Evolutionary conservation across 2,113 vertebrate species (phyloP).

Genomic region (Meleagris gallopavo): DNA sequence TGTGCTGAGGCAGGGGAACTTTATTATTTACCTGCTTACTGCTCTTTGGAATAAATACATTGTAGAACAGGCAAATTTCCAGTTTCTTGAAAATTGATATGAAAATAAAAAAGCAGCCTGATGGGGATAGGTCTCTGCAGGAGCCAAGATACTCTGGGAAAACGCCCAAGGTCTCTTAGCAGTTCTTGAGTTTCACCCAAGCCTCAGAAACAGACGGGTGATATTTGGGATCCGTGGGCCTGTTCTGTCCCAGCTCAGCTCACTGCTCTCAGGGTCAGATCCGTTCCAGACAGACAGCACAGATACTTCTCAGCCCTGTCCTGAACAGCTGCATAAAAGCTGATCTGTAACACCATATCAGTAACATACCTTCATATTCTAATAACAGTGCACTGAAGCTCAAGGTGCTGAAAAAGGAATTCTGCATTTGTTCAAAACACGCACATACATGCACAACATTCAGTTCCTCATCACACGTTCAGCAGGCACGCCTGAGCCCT

Average conservation of each 20-base stretch:
- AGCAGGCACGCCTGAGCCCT: not conserved
- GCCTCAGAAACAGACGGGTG: not conserved
- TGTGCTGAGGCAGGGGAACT: not conserved
- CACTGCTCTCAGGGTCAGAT: not conserved
- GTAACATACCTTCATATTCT: not conserved
- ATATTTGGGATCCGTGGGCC: not conserved
- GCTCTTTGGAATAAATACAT: not conserved
- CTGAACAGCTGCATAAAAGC: not conserved
- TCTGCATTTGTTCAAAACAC: not conserved
- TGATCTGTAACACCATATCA: not conserved
- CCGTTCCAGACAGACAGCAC: not conserved
- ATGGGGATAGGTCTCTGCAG: slow-evolving; percentile 9
- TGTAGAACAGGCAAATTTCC: slow-evolving; percentile 9
- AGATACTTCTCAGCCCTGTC: not conserved
- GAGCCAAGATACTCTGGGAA: slow-evolving; percentile 48
- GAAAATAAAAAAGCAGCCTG: slow-evolving; percentile 42
- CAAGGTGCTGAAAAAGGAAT: not conserved
- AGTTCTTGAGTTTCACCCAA: slow-evolving; percentile 35
- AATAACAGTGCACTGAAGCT: not conserved
- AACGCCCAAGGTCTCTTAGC: slow-evolving; percentile 28
- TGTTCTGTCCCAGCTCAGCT: not conserved
- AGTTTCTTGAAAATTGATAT: slow-evolving; percentile 31
- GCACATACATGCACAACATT: not conserved
- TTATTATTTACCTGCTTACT: slow-evolving; percentile 26
- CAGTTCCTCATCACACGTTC: not conserved